Conservation (phyloP, 2,888 invertebrate species). For the Mesochorus sp. region DNA sequence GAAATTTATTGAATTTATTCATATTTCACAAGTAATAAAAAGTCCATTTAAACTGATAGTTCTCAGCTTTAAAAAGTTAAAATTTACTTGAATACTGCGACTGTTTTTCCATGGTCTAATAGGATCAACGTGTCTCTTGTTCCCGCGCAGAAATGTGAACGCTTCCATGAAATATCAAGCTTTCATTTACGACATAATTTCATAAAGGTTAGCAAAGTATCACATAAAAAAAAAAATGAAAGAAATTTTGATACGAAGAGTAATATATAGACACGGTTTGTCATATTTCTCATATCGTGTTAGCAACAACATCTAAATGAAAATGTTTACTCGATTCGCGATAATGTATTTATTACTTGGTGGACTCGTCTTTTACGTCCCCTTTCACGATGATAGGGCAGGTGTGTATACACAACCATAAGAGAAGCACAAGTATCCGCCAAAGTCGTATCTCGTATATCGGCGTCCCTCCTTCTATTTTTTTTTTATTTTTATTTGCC, state of each 20-base stretch:
- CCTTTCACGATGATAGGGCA: slow-evolving; percentile 24
- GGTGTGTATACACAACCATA: slow-evolving; percentile 23
- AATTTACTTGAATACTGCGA: too few species aligned
- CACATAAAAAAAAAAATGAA: background rate
- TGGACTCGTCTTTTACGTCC: slow-evolving; percentile 22
- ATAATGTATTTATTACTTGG: slow-evolving; percentile 28
- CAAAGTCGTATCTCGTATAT: slow-evolving; percentile 22
- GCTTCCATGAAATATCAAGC: background rate
- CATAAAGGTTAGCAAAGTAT: background rate
- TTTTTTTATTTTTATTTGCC: slow-evolving; percentile 3
- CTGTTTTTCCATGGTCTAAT: too few species aligned
- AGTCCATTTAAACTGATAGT: too few species aligned
- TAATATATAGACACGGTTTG: slow-evolving; percentile 33
- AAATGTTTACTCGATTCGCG: slow-evolving; percentile 34
- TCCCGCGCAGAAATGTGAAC: too few species aligned
- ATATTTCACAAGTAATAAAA: too few species aligned
- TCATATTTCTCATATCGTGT: slow-evolving; percentile 1
- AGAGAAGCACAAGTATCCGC: background rate
- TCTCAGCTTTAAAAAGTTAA: too few species aligned
- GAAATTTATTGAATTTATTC: too few species aligned
- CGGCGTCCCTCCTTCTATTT: slow-evolving; percentile 13
- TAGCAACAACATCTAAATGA: slow-evolving; percentile 15
- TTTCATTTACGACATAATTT: background rate
- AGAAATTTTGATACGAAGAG: background rate
- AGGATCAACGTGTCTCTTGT: too few species aligned